Base-by-base conservation (phyloP, 2,797 vertebrate species). In the Apodemus agrarius region DNA sequence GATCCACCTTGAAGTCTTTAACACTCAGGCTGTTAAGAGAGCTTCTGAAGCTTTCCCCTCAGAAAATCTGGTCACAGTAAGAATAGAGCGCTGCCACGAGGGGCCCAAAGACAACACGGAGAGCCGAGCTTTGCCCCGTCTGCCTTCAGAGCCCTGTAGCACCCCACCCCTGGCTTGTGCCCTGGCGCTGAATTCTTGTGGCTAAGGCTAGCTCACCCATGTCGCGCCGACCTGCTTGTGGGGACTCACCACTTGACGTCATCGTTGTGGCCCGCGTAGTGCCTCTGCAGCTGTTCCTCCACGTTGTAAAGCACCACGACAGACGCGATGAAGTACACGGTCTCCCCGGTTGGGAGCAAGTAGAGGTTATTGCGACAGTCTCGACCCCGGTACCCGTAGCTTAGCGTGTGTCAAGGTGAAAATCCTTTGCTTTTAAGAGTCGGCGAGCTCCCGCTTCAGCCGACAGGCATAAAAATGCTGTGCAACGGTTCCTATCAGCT, bases 291-390 rank as follows among this genome's bases (percentile, higher is more conserved):
- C 96, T 99, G 99, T 96, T 99, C 99, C 80, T 99, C 99, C 76
- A 99, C 99, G 0, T 99, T 99, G 98, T 99, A 99, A 31, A 99
- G 97, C 90, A 99, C 99, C 19, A 99, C 99, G 86, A 99, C 99
- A 0, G 99, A 99, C 0, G 99, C 99, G 4, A 99, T 99, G 99
- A 99, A 99, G 95, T 99, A 99, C 4, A 99, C 99, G 0, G 99
- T 99, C 98, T 99, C 99, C 0, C 99, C 99, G 0, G 99, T 99
- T 10, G 99, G 99, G 40, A 99, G 98, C 98, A 99, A 95, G 97
- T 99, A 99, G 79, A 99, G 99, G 98, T 99, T 99, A 95, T 99
- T 99, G 91, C 99, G 99, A 75, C 99, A 99, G 98, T 99, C 99
- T 24, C 99, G 99, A 4, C 99, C 99, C 16, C 99, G 98, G 93